Conservation (phyloP, 2,888 invertebrate genomes). For the Argyresthia goedartella region DNA sequence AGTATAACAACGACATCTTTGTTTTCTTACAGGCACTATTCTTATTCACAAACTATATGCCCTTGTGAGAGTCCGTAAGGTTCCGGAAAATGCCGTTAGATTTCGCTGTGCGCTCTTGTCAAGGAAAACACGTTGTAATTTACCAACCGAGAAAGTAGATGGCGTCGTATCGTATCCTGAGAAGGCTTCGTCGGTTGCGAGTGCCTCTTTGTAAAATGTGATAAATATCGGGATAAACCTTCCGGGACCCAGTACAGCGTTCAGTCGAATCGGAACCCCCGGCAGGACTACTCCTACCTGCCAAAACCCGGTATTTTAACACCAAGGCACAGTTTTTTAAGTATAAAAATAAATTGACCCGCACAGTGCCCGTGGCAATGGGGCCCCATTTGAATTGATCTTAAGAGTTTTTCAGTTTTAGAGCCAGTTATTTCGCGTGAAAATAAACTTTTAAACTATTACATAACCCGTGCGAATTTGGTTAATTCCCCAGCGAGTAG, state of each 20-base stretch:
- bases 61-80: background rate
- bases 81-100: constrained; percentile 16
- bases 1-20: no score
- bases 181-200: constrained; percentile 18
- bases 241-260: constrained; percentile 34
- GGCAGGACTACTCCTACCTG: constrained; percentile 34
- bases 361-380: constrained; percentile 3
- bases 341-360: background rate
- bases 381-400: constrained; percentile 4
- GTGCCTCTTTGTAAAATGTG: constrained; percentile 24
- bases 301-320: background rate
- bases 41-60: no score
- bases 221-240: constrained; percentile 41
- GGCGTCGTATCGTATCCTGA: constrained; percentile 13
- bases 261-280: constrained; percentile 58
- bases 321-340: background rate
- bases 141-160: constrained; percentile 14
- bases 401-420: constrained; percentile 1
- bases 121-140: background rate
- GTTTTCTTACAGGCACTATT: no score
- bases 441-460: constrained; percentile 48
- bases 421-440: constrained; percentile 7
- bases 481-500: constrained; percentile 37
- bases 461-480: constrained; percentile 36
- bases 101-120: constrained; percentile 11